A percentile compares a stretch with the other conserved stretches of the same genome.
Conservation (phyloP, 2,888 invertebrate species). For the Rhamphomyia laevipes region DNA sequence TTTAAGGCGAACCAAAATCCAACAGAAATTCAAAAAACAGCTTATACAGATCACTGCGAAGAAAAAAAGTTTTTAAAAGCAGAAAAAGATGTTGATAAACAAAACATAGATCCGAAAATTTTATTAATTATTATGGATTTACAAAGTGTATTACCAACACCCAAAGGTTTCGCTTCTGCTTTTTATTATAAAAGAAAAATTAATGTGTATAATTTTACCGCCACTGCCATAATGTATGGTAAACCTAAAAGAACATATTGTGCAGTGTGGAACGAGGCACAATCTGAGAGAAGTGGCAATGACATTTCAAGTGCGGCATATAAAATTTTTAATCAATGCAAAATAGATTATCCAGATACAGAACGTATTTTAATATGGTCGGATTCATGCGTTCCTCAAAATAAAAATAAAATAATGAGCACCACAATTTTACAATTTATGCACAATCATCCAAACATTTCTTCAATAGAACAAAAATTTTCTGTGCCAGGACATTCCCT, state of each 20-base stretch:
- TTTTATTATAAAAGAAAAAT: neutral
- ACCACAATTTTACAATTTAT: neutral
- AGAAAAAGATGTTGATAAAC: neutral
- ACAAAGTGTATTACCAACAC: neutral
- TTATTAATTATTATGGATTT: neutral
- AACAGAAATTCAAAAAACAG: neutral
- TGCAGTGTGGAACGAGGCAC: neutral
- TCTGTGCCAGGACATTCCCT: neutral
- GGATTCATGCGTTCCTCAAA: neutral
- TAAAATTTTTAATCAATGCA: neutral
- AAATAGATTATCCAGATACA: neutral
- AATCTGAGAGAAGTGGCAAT: neutral
- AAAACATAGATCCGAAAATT: neutral
- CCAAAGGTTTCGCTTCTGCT: neutral
- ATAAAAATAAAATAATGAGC: neutral
- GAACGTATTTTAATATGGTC: neutral
- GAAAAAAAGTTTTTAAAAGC: neutral
- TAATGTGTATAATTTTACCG: neutral
- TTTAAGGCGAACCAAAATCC: neutral
- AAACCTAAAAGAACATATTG: neutral
- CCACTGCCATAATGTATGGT: neutral
- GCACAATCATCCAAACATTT: neutral
- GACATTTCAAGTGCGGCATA: neutral
- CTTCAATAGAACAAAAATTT: neutral
- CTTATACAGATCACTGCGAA: neutral